Evolutionary conservation across 2,113 vertebrate species (phyloP), one percentile per base, ranked within the genome.

Genomic region (Ameiurus melas): DNA sequence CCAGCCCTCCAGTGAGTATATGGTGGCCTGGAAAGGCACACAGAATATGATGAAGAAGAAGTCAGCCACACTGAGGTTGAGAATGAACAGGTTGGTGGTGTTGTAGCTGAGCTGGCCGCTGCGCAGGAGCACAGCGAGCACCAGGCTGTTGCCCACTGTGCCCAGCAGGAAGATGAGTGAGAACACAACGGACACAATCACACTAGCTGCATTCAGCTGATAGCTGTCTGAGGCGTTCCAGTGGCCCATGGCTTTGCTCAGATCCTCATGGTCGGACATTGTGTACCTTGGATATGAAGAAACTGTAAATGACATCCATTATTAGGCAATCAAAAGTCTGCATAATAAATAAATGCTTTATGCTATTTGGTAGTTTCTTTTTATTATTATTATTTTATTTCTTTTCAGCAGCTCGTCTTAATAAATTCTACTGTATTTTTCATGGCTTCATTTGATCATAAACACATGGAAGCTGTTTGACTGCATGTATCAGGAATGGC

Each of bases 21-120:
- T 97, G 90, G 96, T 97, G 89, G 96, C 97, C 95, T 97, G 97
- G 94, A 97, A 97, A 75, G 97, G 97, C 71, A 97, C 95, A 55
- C 97, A 97, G 95, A 97, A 97, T 91, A 97, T 95, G 92, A 97
- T 97, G 94, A 97, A 97, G 94, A 96, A 97, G 94, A 97, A 97
- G 93, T 97, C 96, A 0, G 97, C 97, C 89, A 97, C 94, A 84
- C 96, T 96, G 91, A 97, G 95, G 93, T 97, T 97, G 91, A 97
- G 96, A 64, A 97, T 97, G 95, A 97, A 97, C 82, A 97, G 94
- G 80, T 96, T 97, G 93, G 97, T 97, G 10, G 96, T 97, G 93
- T 95, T 97, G 92, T 97, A 96, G 1, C 95, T 95, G 57, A 96
- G 93, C 87, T 97, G 97, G 0, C 96, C 94, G 0, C 96, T 97